These are phyloP conservation scores for Cetoscarus ocellatus DNA, from an alignment of 2,797 vertebrate genomes.

Conservation along the genomic window DNA sequence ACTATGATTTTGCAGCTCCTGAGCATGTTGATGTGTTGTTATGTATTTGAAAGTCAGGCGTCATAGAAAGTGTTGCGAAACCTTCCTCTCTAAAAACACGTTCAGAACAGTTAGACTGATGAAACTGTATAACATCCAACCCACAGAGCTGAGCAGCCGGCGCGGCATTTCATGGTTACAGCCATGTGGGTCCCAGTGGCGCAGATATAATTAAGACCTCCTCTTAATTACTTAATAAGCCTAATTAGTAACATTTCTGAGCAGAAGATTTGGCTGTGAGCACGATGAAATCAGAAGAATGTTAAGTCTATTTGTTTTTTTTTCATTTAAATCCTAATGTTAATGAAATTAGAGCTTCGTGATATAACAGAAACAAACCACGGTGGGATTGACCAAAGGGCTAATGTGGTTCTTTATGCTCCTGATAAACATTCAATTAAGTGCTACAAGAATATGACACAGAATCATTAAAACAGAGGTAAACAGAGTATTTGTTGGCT, in stretches of 20 bases:
- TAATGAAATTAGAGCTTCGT: constrained; percentile 79
- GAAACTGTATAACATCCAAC: constrained; percentile 56
- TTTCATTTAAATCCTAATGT: constrained; percentile 76
- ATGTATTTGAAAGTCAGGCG: too few species aligned
- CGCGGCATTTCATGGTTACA: constrained; percentile 74
- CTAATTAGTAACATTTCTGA: constrained; percentile 83
- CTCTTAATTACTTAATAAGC: constrained; percentile 87
- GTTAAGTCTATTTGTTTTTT: constrained; percentile 80
- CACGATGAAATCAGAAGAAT: constrained; percentile 77
- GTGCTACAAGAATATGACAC: constrained; percentile 23
- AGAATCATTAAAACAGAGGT: constrained; percentile 32
- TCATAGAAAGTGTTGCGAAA: too few species aligned
- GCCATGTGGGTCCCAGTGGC: constrained; percentile 80
- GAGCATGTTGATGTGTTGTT: too few species aligned
- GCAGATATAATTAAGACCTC: constrained; percentile 85
- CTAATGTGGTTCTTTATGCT: constrained; percentile 61
- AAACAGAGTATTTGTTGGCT: constrained; percentile 25
- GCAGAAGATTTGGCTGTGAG: constrained; percentile 75
- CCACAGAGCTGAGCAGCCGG: constrained; percentile 57
- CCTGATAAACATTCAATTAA: constrained; percentile 77
- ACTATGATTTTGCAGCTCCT: too few species aligned
- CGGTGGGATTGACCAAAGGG: constrained; percentile 75
- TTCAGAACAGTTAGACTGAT: constrained; percentile 51
- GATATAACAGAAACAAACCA: constrained; percentile 70
- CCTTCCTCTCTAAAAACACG: constrained; percentile 17